Conservation (phyloP, 2,797 vertebrate species). For the Allobates femoralis region DNA sequence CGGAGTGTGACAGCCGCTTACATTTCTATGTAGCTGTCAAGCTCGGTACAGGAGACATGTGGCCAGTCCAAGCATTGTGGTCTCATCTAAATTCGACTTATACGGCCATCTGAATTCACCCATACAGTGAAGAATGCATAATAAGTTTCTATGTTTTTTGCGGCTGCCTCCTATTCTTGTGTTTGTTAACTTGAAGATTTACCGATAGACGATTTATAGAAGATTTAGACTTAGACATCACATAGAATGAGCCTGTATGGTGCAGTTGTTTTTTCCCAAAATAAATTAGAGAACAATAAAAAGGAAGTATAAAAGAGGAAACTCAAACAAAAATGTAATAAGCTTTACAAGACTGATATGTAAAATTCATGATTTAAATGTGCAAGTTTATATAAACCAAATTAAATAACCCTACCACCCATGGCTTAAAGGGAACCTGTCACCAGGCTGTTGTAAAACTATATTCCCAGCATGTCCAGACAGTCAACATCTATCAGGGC, state of each 20-base stretch:
- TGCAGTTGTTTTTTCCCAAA: conserved; percentile 20
- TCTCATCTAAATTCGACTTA: too few species aligned
- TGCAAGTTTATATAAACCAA: neutral
- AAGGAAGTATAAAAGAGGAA: conserved; percentile 43
- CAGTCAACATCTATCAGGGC: too few species aligned
- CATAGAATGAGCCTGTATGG: neutral
- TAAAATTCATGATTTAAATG: neutral
- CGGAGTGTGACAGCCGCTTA: too few species aligned
- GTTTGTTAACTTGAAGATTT: neutral
- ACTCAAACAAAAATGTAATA: neutral
- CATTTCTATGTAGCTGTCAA: too few species aligned
- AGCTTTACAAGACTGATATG: neutral
- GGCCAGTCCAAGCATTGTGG: too few species aligned
- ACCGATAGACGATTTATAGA: too few species aligned
- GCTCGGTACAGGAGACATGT: too few species aligned
- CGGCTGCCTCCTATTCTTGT: neutral
- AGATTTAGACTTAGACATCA: neutral
- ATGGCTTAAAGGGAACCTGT: too few species aligned
- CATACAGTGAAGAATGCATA: neutral
- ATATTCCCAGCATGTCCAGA: too few species aligned
- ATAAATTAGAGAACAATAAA: conserved; percentile 29
- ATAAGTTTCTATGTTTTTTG: neutral
- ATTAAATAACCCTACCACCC: too few species aligned
- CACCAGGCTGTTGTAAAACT: too few species aligned
- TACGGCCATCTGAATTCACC: too few species aligned